Evolutionary conservation across 2,888 invertebrate species (phyloP).

Genomic region (Drosophila neotestacea): DNA sequence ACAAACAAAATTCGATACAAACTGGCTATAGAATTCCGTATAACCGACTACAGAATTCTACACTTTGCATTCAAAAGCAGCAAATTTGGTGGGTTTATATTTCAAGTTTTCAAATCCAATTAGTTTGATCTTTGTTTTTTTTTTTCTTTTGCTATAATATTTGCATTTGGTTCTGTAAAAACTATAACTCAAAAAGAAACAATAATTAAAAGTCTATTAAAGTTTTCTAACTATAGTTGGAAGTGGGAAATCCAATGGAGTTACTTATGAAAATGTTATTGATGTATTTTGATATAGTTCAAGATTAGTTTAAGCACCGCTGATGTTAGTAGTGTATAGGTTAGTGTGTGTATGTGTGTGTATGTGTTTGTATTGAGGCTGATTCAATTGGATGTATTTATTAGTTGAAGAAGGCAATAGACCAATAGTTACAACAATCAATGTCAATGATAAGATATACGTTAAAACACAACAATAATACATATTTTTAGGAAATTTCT

Average conservation of each 20-base stretch:
- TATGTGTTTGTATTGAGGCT: slow-evolving; percentile 38
- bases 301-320: slow-evolving; percentile 48
- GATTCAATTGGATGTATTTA: slow-evolving; percentile 41
- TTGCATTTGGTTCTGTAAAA: slow-evolving; percentile 15
- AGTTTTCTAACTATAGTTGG: slow-evolving; percentile 7
- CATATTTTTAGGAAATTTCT: slow-evolving; percentile 48
- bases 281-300: background rate
- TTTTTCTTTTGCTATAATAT: slow-evolving; percentile 21
- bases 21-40: slow-evolving; percentile 81
- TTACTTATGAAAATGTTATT: slow-evolving; percentile 11
- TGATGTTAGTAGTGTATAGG: slow-evolving; percentile 32
- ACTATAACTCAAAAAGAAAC: slow-evolving; percentile 17
- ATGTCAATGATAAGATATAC: slow-evolving; percentile 55
- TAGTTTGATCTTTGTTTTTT: slow-evolving; percentile 49
- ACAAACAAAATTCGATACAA: slow-evolving; percentile 84
- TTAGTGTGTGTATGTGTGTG: slow-evolving; percentile 35
- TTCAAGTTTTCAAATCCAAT: slow-evolving; percentile 46
- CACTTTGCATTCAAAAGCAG: slow-evolving; percentile 73
- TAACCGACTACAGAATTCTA: slow-evolving; percentile 69
- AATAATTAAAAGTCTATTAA: slow-evolving; percentile 7
- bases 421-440: slow-evolving; percentile 76
- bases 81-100: slow-evolving; percentile 73
- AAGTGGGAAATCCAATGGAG: slow-evolving; percentile 16
- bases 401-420: slow-evolving; percentile 62
- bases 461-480: slow-evolving; percentile 63